Evolutionary conservation across 2,113 vertebrate species (phyloP), one percentile per base, ranked within the genome.

Genomic region (Delphinus delphis): DNA sequence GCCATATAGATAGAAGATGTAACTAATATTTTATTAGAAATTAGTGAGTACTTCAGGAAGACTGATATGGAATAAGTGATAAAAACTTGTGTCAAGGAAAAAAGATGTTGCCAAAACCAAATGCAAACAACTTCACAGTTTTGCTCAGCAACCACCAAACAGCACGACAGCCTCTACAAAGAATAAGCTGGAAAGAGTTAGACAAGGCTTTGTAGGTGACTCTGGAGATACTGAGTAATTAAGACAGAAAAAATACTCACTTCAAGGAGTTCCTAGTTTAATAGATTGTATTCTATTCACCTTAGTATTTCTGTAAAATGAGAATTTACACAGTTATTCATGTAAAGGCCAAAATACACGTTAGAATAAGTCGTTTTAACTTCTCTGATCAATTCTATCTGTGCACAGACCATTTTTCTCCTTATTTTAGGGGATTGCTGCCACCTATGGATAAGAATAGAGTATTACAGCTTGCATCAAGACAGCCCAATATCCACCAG

Each of bases 11-110:
- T 28, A 65, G 31, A 31, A 50, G 5, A 36, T 55, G 15, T 65
- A 73, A 79, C 38, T 60, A 44, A 80, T 74, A 83, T 87, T 91
- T 90, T 88, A 23, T 77, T 88, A 93, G 47, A 87, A 83, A 71
- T 28, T 65, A 12, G 58, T 58, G 26, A 74, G 9, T 79, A 21
- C 11, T 60, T 70, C 70, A 93, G 36, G 73, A 79, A 95, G 67
- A 90, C 4, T 9, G n/a, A 41, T 68, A 25, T 1, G 6, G 9
- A 68, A 44, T 33, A 26, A 9, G 1, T 82, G 31, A 85, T 68
- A 81, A 44, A 70, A n/a, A 47, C 21, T 71, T 92, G 41, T 36
- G 88, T 88, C 36, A 84, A 88, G 33, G 13, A 21, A 90, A 84
- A 92, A 82, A 36, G 8, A 63, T 67, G 26, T 68, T 60, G 85